Conservation (phyloP, 2,113 vertebrate genomes). For the Entelurus aequoreus region DNA sequence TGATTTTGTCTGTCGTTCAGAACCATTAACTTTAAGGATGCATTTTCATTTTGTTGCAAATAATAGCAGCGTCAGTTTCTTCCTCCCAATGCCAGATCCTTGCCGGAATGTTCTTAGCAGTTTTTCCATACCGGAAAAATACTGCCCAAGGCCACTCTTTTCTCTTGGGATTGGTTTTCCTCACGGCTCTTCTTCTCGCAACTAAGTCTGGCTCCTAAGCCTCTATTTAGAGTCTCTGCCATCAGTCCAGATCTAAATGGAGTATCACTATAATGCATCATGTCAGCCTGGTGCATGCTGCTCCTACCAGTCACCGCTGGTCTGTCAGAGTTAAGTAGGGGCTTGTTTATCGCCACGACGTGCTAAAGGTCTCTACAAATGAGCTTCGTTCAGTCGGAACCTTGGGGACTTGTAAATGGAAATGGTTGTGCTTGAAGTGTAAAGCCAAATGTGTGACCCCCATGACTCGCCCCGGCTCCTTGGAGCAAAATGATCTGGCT, state of each 20-base stretch:
- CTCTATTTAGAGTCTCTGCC: conserved; percentile 44
- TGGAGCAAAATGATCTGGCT: conserved; percentile 2
- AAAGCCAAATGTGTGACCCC: conserved; percentile 34
- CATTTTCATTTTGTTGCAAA: not conserved
- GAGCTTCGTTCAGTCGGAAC: conserved; percentile 55
- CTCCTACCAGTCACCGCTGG: not conserved
- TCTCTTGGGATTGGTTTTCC: conserved; percentile 26
- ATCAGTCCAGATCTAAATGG: conserved; percentile 62
- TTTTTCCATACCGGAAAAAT: not conserved
- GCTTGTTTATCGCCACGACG: conserved; percentile 43
- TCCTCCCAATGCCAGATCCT: not conserved
- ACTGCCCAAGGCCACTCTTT: conserved; percentile 4
- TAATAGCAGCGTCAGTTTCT: not conserved
- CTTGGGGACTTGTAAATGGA: conserved; percentile 40
- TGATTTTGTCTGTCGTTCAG: no score
- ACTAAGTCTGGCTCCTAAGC: conserved; percentile 57
- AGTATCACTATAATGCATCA: conserved; percentile 50
- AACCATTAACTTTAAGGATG: no score
- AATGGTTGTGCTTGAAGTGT: conserved; percentile 41
- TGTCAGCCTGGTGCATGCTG: conserved; percentile 32
- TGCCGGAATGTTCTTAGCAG: not conserved
- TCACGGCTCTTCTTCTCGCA: conserved; percentile 40
- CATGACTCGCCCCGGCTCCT: conserved; percentile 10
- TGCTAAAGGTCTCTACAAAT: conserved; percentile 37
- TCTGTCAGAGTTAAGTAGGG: conserved; percentile 38